Base-by-base conservation (phyloP, 2,797 vertebrate species). In the Acanthurus tractus region DNA sequence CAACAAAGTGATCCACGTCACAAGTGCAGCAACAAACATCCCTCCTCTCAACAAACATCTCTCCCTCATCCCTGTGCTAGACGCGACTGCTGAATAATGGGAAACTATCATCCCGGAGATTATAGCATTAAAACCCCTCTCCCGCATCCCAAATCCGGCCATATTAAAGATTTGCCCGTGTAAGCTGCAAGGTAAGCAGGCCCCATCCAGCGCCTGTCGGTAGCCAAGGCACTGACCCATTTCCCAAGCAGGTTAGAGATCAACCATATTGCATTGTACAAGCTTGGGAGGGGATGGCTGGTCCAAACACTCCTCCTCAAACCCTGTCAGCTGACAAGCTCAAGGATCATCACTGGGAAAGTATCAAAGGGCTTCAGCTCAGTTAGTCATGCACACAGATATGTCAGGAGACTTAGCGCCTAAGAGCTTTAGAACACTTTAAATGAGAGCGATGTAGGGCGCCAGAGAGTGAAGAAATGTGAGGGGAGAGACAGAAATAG, bases 231-330 rank as follows among this genome's bases (percentile, higher is more conserved):
- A 13, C 70, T 95, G 94, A 95, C 94, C 95, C 91, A 95, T 81
- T 95, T 96, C 88, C 82, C 85, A 82, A 90, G 78, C 93, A 94
- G 91, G 92, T 94, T 94, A 92, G 66, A 90, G 88, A 91, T 94
- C 88, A 94, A 89, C 85, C 54, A 13, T 23, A 74, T 62, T 54
- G 81, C 70, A 86, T 64, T 63, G 68, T 46, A 59, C 69, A 50
- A 52, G 56, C 66, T 9, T 2, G 10, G 18, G 44, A 62, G 44
- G 63, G 76, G 65, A 74, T 34, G 83, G 79, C 74, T 29, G 20
- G 65, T 59, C 58, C 68, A 56, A 76, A 64, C 53, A 8, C 74
- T 78, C 64, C 74, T 74, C 58, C 79, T 79, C 53, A 76, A 73
- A 74, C 73, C 66, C 66, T 17, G 78, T 89, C 88, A 88, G 87